Percentiles rank a stretch among this genome's conserved stretches.
Evolutionary conservation across 92 coral and sea anemone species (phyloP).

Genomic region (Pocillopora meandrina): DNA sequence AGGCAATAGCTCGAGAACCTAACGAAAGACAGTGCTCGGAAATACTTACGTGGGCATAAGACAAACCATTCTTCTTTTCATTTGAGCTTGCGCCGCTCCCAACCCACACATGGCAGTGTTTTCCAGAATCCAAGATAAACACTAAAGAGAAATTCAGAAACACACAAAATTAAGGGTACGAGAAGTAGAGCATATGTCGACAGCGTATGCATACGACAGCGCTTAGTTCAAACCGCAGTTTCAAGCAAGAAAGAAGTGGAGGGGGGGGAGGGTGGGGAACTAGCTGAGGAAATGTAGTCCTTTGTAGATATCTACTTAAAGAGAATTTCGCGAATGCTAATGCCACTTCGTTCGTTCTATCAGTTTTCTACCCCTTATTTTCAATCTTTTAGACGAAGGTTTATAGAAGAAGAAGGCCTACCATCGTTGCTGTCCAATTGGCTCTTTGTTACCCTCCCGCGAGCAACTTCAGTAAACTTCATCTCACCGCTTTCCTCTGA

Average conservation of each 20-base stretch:
- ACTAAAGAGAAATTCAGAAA: constrained; percentile 47
- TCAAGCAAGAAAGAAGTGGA: no score
- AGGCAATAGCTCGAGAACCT: no score
- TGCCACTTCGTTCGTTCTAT: no score
- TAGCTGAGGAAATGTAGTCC: no score
- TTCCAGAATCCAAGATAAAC: constrained; percentile 81
- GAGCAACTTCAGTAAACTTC: constrained; percentile 56
- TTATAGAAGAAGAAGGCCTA: constrained; percentile 2
- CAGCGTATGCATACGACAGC: no score
- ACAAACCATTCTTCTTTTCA: constrained; percentile 73
- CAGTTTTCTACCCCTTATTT: no score
- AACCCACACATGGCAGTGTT: constrained; percentile 90
- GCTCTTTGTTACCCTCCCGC: constrained; percentile 57
- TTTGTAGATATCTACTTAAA: no score
- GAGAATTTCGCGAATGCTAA: no score
- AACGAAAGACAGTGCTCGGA: background rate
- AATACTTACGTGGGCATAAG: constrained; percentile 77
- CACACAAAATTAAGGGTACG: background rate
- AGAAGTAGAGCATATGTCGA: no score
- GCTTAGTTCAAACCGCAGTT: no score
- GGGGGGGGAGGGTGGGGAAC: no score
- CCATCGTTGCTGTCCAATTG: constrained; percentile 59
- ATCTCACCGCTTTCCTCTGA: constrained; percentile 63
- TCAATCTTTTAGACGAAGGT: background rate
- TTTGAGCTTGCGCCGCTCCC: constrained; percentile 85